A percentile compares a stretch with the other conserved stretches of the same genome.
Conservation (phyloP, 30 jellyfish, hydroid and myxozoan species). For the Aurelia aurita region DNA sequence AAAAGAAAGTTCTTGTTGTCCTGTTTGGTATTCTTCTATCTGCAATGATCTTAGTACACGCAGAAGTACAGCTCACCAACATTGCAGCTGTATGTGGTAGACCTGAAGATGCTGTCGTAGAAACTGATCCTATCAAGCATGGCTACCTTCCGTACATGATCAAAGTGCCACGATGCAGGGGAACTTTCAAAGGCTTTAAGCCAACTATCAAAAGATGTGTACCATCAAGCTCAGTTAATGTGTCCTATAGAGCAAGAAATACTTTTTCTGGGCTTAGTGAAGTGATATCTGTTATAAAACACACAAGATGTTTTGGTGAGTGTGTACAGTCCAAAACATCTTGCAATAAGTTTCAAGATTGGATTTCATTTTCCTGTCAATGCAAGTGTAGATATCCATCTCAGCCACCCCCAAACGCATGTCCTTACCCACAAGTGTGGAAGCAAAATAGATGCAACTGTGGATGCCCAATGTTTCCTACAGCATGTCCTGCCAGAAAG, state of each 20-base stretch:
- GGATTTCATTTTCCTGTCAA: slow-evolving; percentile 11
- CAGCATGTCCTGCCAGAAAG: slow-evolving; percentile 36
- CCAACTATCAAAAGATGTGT: slow-evolving; percentile 50
- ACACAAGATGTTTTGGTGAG: slow-evolving; percentile 20
- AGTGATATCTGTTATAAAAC: slow-evolving; percentile 1
- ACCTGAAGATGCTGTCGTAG: slow-evolving; percentile 27
- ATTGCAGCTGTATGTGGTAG: slow-evolving; percentile 30
- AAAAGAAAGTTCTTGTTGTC: too few relatives aligned
- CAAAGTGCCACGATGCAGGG: slow-evolving; percentile 50
- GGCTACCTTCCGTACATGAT: slow-evolving; percentile 32
- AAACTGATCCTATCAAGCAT: slow-evolving; percentile 44
- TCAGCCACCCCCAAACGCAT: slow-evolving; percentile 35
- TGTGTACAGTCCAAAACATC: slow-evolving; percentile 21
- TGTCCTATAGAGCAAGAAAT: background rate
- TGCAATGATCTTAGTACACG: background rate
- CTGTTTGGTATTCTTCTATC: too few relatives aligned
- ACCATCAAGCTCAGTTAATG: background rate
- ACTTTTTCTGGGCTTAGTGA: background rate
- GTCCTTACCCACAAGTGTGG: slow-evolving; percentile 47
- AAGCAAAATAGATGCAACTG: slow-evolving; percentile 22
- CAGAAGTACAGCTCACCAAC: background rate
- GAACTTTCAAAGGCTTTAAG: background rate
- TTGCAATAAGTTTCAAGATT: slow-evolving; percentile 21
- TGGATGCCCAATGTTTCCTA: slow-evolving; percentile 17
- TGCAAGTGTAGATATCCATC: slow-evolving; percentile 38